Evolutionary conservation across 2,888 invertebrate genomes (phyloP), one percentile per base, ranked within the genome.

Genomic region (Macroteleia sp.): DNA sequence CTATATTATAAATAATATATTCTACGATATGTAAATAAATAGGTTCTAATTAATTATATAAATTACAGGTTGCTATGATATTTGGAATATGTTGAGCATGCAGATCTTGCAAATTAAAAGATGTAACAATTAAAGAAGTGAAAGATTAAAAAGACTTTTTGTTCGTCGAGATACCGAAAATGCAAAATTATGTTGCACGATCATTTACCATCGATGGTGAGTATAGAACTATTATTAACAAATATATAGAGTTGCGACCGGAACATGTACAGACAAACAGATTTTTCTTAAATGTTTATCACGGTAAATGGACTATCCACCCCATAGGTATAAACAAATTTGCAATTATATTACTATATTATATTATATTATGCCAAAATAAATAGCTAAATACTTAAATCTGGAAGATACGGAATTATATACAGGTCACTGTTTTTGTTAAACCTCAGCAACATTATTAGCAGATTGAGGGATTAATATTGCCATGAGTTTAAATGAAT

Each of bases 11-110:
- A n/a, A n/a, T n/a, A n/a, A n/a, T n/a, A n/a, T n/a, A n/a, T n/a
- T n/a, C n/a, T n/a, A n/a, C n/a, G n/a, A n/a, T n/a, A n/a, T n/a
- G n/a, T n/a, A n/a, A n/a, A n/a, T n/a, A n/a, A n/a, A n/a, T n/a
- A n/a, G n/a, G n/a, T n/a, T n/a, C n/a, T n/a, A n/a, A n/a, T n/a
- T n/a, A n/a, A n/a, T n/a, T n/a, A n/a, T n/a, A n/a, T n/a, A n/a
- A 22, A 41, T 50, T 52, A 39, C 28, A 74, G 74, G 67, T 67
- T 3, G 54, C 52, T 59, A 17, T 67, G 41, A 76, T 76, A 20
- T 75, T 75, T 36, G 67, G 75, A 9, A 39, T 61, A 14, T 30
- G 32, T 34, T 67, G 61, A 10, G 61, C 67, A 14, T 70, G 56
- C 16, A 14, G 76, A 41, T 46, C 39, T 8, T 28, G 48, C 9